Evolutionary conservation across 2,888 invertebrate species (phyloP).

Genomic region (Boloria selene): DNA sequence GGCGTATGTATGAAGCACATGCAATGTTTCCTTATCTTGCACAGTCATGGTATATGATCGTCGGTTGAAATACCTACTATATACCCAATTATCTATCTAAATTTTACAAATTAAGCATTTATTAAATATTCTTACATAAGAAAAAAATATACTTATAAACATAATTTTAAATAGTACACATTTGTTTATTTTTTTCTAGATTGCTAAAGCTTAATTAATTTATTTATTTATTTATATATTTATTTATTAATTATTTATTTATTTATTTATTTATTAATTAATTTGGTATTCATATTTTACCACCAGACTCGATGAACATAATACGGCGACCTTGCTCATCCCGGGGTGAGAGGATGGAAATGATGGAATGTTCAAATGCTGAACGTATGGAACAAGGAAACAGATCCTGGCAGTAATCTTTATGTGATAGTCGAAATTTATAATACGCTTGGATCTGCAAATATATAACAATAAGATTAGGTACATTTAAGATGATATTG

Average conservation of each 20-base stretch:
- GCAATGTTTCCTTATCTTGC: constrained; percentile 14
- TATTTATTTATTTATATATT: no score
- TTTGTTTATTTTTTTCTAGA: no score
- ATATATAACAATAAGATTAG: background rate
- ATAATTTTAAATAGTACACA: no score
- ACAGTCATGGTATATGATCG: constrained; percentile 16
- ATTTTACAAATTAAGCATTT: no score
- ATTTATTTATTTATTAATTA: no score
- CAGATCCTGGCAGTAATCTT: constrained; percentile 83
- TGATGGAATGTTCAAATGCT: constrained; percentile 84
- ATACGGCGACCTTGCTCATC: constrained; percentile 86
- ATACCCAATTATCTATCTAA: background rate
- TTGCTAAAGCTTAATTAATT: no score
- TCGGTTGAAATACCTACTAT: background rate
- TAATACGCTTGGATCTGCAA: constrained; percentile 88
- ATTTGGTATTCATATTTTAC: constrained; percentile 68
- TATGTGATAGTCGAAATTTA: constrained; percentile 85
- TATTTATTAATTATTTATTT: no score
- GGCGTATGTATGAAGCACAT: no score
- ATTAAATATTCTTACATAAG: background rate
- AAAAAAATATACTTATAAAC: background rate
- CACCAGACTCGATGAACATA: constrained; percentile 86
- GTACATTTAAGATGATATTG: background rate
- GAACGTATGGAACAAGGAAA: constrained; percentile 84
- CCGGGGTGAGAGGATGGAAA: constrained; percentile 86